Base-by-base conservation (phyloP, 1,140 invertebrate genomes). In the Euura lappo region DNA sequence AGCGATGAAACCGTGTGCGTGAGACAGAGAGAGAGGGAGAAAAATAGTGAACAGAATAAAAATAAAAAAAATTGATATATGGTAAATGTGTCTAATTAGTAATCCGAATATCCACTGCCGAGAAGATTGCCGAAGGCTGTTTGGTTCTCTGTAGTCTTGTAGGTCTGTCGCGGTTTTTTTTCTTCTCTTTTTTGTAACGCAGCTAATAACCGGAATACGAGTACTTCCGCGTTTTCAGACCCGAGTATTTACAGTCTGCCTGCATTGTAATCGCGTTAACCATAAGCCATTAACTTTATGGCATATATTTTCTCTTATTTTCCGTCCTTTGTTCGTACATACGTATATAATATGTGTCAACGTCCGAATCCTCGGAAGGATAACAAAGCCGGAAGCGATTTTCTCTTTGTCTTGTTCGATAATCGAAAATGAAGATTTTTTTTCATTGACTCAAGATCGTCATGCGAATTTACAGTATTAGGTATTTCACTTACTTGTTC, bases 111-210 rank as follows among this genome's bases (percentile, higher is more conserved):
- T 75, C 51, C 47, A 73, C 71, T 73, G 74, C 69, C 69, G 72
- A 69, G 69, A 75, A 69, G 74, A 75, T 73, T 71, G 68, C 64
- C 69, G 74, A 75, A 75, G 74, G 74, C 69, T 75, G 72, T 73
- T 75, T 75, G 72, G 71, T 70, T 66, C 64, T 65, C 66, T 67
- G 10, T 65, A 65, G 45, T n/a, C 11, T 28, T n/a, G 65, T 71
- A 60, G 44, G 42, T 43, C 45, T 45, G 69, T 51, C 45, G 8
- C 45, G 45, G 65, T 44, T 71, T 43, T 64, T 71, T 70, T 46
- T 60, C 45, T 51, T 68, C 43, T 70, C 66, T 10, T 68, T 68
- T 46, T 60, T 8, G 10, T 60, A 42, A 70, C 43, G 45, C 69
- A 13, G 68, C 4, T 69, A 42, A 51, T n/a, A 70, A 70, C 47